Percentiles rank a stretch among this genome's conserved stretches.
phyloP scores from a whole-genome alignment of 2,113 vertebrate species.

The Meriones unguiculatus region DNA sequence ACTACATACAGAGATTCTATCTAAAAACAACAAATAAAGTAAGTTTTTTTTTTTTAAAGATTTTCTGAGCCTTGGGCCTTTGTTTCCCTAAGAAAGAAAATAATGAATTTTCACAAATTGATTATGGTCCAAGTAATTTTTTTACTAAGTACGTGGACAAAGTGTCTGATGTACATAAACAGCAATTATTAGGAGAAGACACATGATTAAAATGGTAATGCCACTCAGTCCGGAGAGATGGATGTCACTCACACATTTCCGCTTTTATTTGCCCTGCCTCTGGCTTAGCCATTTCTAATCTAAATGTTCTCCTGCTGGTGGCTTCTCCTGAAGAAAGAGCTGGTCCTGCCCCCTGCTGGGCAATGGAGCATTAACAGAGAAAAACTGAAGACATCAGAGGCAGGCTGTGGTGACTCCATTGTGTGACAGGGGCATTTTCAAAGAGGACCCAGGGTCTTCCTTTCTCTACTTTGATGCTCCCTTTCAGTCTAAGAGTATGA shows the following conservation, averaged over 20 bases:
- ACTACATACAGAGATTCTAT: no score
- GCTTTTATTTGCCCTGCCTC: neutral
- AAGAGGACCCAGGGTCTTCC: neutral
- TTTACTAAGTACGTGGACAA: neutral
- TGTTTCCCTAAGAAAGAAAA: slow-evolving; percentile 6
- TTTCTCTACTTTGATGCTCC: slow-evolving; percentile 41
- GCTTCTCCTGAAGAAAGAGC: neutral
- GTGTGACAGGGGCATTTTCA: neutral
- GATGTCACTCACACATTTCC: neutral
- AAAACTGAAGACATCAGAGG: neutral
- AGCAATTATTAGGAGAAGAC: neutral
- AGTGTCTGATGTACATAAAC: neutral
- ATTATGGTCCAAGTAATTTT: neutral
- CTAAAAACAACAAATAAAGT: neutral
- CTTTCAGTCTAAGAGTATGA: slow-evolving; percentile 43
- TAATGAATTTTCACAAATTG: neutral
- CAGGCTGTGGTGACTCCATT: fast-evolving
- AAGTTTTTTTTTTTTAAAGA: neutral
- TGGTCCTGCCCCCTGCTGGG: slow-evolving; percentile 57
- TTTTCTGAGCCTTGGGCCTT: neutral
- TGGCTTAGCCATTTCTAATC: neutral
- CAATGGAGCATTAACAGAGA: neutral
- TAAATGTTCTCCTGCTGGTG: neutral
- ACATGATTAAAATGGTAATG: neutral
- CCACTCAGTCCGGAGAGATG: neutral